Percentiles rank a stretch among this genome's conserved stretches.
Evolutionary conservation across 2,113 vertebrate genomes (phyloP).

Genomic region (Zapus hudsonius): DNA sequence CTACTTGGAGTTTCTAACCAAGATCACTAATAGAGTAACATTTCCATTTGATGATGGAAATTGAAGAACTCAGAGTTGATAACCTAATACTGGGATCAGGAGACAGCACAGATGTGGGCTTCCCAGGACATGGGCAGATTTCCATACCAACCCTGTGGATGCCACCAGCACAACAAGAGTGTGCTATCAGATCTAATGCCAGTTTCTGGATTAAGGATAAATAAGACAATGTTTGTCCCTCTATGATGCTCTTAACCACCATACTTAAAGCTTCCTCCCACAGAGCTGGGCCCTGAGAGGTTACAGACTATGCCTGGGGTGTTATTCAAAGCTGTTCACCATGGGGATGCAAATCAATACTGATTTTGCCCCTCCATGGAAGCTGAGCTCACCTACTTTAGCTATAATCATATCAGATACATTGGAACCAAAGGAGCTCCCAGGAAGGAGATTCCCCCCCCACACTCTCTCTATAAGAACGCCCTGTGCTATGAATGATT

Average conservation of each 20-base stretch:
- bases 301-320: not conserved
- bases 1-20: constrained; percentile 15
- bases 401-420: constrained; percentile 60
- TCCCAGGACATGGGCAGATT: not conserved
- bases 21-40: not conserved
- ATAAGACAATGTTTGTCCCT: not conserved
- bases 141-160: constrained; percentile 2
- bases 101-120: not conserved
- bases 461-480: constrained; percentile 51
- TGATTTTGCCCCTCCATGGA: constrained; percentile 47
- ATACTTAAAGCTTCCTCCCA: constrained; percentile 44
- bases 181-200: constrained; percentile 26
- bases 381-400: constrained; percentile 21
- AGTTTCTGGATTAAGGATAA: constrained; percentile 60
- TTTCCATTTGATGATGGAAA: not conserved
- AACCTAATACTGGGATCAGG: not conserved
- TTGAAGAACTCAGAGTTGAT: constrained; percentile 21
- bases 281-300: constrained; percentile 24
- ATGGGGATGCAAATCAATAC: constrained; percentile 33
- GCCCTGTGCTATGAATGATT: constrained; percentile 69
- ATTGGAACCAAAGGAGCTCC: constrained; percentile 13
- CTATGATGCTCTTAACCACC: constrained; percentile 47
- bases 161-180: not conserved
- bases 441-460: constrained; percentile 32
- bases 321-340: constrained; percentile 34